Conservation (phyloP, 2,888 invertebrate species). For the Malthinus seriepunctatus region DNA sequence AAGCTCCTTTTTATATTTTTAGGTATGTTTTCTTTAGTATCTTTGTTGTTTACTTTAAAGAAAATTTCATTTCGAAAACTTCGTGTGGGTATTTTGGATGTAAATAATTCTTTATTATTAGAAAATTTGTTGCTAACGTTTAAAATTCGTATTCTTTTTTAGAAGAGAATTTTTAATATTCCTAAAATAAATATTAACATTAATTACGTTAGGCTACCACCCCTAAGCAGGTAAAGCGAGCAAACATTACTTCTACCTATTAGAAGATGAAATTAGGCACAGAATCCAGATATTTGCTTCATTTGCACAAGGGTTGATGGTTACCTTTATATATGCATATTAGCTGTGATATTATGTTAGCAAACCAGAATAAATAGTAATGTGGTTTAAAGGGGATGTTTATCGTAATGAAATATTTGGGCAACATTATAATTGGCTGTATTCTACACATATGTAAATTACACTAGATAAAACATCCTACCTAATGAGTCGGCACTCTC, state of each 20-base stretch:
- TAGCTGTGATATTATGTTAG: slow-evolving; percentile 40
- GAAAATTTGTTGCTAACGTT: too few species aligned
- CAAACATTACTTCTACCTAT: slow-evolving; percentile 22
- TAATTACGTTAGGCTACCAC: slow-evolving; percentile 9
- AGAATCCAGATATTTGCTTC: slow-evolving; percentile 35
- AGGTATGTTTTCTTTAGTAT: background rate
- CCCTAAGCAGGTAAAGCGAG: slow-evolving; percentile 15
- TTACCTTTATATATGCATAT: slow-evolving; percentile 39
- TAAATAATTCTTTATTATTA: too few species aligned
- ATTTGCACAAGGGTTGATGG: slow-evolving; percentile 34
- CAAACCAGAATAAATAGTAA: slow-evolving; percentile 39
- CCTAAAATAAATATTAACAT: slow-evolving; percentile 12
- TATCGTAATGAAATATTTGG: slow-evolving; percentile 31
- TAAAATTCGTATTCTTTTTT: too few species aligned
- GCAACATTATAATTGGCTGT: background rate
- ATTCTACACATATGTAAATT: too few species aligned
- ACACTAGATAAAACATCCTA: too few species aligned
- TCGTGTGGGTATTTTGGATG: too few species aligned
- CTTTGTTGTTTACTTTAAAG: too few species aligned
- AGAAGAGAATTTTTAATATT: slow-evolving; percentile 1
- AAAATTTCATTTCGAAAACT: too few species aligned
- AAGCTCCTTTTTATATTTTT: background rate
- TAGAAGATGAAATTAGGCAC: slow-evolving; percentile 34
- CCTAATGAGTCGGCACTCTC: too few species aligned
- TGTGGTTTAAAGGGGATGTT: slow-evolving; percentile 38